These are phyloP conservation scores for Cranoglanis bouderius DNA, from an alignment of 2,113 vertebrate species.

Conservation along the genomic window DNA sequence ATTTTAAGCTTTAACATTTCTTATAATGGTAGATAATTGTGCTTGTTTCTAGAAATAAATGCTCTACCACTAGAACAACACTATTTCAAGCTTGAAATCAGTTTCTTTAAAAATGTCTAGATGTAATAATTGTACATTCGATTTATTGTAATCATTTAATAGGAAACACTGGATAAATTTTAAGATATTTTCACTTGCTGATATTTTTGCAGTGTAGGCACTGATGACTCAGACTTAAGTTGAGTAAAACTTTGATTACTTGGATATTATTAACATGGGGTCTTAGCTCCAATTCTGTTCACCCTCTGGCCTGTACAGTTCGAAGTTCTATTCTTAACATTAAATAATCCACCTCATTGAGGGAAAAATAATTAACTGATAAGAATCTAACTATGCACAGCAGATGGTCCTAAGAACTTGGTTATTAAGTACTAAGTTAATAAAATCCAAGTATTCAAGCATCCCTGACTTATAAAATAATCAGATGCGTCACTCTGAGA, in stretches of 20 bases:
- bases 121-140: too few species aligned
- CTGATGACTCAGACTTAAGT: not conserved
- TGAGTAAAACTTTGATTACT: not conserved
- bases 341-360: not conserved
- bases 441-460: not conserved
- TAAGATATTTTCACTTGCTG: not conserved
- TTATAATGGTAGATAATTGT: not conserved
- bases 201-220: not conserved
- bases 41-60: too few species aligned
- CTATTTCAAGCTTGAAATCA: too few species aligned
- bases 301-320: not conserved
- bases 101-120: too few species aligned
- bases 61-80: too few species aligned
- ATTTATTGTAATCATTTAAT: too few species aligned
- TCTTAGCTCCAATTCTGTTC: conserved; percentile 3
- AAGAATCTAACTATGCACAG: not conserved
- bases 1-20: not conserved
- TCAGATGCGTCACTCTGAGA: not conserved
- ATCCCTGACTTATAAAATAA: not conserved
- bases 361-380: not conserved
- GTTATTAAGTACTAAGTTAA: not conserved
- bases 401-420: not conserved
- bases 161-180: too few species aligned
- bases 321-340: not conserved
- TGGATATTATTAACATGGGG: not conserved